Base-by-base conservation (phyloP, 2,888 invertebrate genomes). In the Peribatodes rhomboidaria region DNA sequence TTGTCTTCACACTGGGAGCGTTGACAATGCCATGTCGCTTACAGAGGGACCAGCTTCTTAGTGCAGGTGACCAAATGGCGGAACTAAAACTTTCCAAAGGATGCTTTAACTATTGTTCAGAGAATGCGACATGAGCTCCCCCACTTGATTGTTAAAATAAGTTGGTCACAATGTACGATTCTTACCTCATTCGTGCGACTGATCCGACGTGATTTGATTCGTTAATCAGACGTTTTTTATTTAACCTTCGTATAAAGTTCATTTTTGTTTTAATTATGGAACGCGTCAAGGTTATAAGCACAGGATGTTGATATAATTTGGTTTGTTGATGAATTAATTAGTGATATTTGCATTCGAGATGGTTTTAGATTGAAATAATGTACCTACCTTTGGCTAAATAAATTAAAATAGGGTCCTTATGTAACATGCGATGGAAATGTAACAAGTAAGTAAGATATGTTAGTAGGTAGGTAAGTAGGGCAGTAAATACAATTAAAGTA, bases 141-240 rank as follows among this genome's bases (percentile, higher is more conserved):
- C 18, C 13, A 16, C 35, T 20, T 2, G n/a, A 20, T 2, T 35
- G 50, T 0, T n/a, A 10, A 0, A 2, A 13, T 35, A 50, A 50
- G 4, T 35, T 18, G 20, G 35, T 20, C n/a, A 8, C 14, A 37
- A n/a, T 35, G 50, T 84, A 87, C 86, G 88, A 83, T 84, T 86
- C 87, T 89, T 88, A 86, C 85, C 84, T 85, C 86, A 86, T 75
- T 78, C 79, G 78, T 80, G 84, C 78, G 82, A 80, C 78, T 79
- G 82, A 80, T 80, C 77, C 79, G 76, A 87, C 88, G 88, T 90
- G 89, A 82, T 82, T 82, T 73, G 89, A 81, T 85, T 88, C 80
- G 82, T 84, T 86, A 85, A 88, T 84, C 52, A 52, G 80, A 42
- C 20, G 39, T 61, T 65, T 65, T 64, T 65, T 61, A 56, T 74